Conservation (phyloP, 1,140 invertebrate species). For the Penaeus chinensis region DNA sequence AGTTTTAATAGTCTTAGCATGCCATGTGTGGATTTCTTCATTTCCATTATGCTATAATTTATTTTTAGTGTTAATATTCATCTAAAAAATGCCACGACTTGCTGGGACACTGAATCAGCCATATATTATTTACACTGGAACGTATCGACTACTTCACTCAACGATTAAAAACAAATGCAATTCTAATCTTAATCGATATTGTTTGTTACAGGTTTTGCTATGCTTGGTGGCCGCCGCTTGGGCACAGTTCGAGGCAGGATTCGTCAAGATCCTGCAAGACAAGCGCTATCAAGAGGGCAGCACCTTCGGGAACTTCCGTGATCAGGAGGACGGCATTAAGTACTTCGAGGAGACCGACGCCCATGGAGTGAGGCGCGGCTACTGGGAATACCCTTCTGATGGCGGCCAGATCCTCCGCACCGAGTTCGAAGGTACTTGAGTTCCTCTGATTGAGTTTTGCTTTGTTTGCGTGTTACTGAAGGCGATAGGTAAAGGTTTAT, state of each 20-base stretch:
- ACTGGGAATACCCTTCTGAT: slow-evolving; percentile 56
- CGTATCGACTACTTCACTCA: too few relatives aligned
- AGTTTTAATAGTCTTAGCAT: too few relatives aligned
- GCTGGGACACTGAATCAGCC: too few relatives aligned
- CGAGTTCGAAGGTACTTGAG: slow-evolving; percentile 56
- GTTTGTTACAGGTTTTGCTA: slow-evolving; percentile 33
- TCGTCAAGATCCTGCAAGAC: slow-evolving; percentile 61
- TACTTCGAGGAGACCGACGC: slow-evolving; percentile 61
- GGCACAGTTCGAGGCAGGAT: slow-evolving; percentile 56
- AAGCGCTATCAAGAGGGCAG: slow-evolving; percentile 61
- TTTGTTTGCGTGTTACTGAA: not conserved
- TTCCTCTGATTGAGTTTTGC: not conserved
- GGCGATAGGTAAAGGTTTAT: not conserved
- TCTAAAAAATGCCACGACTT: too few relatives aligned
- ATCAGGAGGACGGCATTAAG: slow-evolving; percentile 63
- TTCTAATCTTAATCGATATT: too few relatives aligned
- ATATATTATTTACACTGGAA: too few relatives aligned
- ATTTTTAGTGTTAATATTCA: too few relatives aligned
- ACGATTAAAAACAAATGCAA: too few relatives aligned
- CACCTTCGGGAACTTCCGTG: slow-evolving; percentile 61
- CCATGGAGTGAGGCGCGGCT: slow-evolving; percentile 50
- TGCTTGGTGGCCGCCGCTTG: slow-evolving; percentile 25
- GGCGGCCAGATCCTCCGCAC: slow-evolving; percentile 32
- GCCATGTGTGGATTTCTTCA: too few relatives aligned
- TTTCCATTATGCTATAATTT: too few relatives aligned